Base-by-base conservation (phyloP, 30 jellyfish, hydroid and myxozoan genomes). In the Hydractinia echinata region DNA sequence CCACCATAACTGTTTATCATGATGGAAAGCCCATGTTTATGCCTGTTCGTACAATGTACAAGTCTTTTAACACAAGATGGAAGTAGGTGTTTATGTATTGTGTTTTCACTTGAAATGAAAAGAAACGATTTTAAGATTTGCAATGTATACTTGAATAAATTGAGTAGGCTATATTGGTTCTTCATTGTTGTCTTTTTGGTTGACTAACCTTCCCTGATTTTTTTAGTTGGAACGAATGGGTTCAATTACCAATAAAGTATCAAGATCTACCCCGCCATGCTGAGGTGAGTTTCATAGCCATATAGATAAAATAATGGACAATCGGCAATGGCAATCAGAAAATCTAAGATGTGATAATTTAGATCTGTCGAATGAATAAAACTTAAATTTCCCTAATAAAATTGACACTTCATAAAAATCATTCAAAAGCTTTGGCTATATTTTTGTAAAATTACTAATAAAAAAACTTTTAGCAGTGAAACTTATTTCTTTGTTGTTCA, bases 181-280 rank as follows among this genome's bases (percentile, higher is more conserved):
- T 20, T 10, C 2, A 67, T 67, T 67, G 14, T 15, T 13, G n/a
- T 67, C 1, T 67, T 15, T 13, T 16, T 3, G 2, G 15, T 58
- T 64, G 51, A 64, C 16, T 7, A 64, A n/a, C 10, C 18, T 18
- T 48, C 49, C 51, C 14, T 80, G 4, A 7, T 66, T 13, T 66
- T 8, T 77, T 14, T 77, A 93, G 99, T 76, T 93, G 99, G 99
- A 93, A 93, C 76, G 96, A 93, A 76, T 93, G 99, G 99, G 89
- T 93, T 5, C 80, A 68, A 73, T 83, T 93, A 13, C 99, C 99
- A 20, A 79, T 88, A 54, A 93, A 93, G 61, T 93, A 87, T 73
- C 99, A 93, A 81, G 99, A 93, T 81, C 89, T 93, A 18, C 99
- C 99, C 58, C 55, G 96, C 53, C 87, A 93, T 88, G 94, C 99